Evolutionary conservation across 1,140 invertebrate species (phyloP), one percentile per base, ranked within the genome.

Genomic region (Caerostris darwini): DNA sequence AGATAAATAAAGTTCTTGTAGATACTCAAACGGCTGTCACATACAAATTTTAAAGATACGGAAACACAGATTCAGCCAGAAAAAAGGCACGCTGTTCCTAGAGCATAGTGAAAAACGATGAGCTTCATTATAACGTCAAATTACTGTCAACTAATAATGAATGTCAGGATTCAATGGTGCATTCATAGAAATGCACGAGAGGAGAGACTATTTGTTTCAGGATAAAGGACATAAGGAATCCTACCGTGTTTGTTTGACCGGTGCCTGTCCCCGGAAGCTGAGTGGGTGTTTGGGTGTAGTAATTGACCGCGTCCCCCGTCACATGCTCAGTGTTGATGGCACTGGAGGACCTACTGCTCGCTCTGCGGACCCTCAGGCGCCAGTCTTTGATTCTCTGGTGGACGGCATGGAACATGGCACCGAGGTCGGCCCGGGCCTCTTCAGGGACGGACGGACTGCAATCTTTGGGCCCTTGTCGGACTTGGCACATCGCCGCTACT

Each of bases 361-460:
- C 93, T 56, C 94, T 14, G 5, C 90, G 85, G 64, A 94, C 94
- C 82, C 91, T 94, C 14, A 85, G 53, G 14, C 90, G 81, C 94
- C 94, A 94, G 77, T 94, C 94, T 90, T 94, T 94, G 61, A 94
- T 94, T 12, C 89, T 57, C 58, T 94, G 94, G 77, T 94, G 94
- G 90, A 94, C 94, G 90, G 94, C 94, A 81, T 89, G 94, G 59
- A 94, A 94, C 94, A 94, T 94, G 90, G 90, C 90, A 56, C 85
- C 83, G 34, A 85, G 91, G 77, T 81, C 69, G 57, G 56, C 58
- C 69, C 54, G 81, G 81, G 77, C 58, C 58, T 90, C 90, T 56
- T 82, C 69, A 71, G 57, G 69, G 90, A 77, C 56, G 71, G 90
- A 77, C 50, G 90, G 19, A 81, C 92, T 85, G 86, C n/a, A 81